Conservation (phyloP, 2,888 invertebrate species). For the Monochamus alternatus region DNA sequence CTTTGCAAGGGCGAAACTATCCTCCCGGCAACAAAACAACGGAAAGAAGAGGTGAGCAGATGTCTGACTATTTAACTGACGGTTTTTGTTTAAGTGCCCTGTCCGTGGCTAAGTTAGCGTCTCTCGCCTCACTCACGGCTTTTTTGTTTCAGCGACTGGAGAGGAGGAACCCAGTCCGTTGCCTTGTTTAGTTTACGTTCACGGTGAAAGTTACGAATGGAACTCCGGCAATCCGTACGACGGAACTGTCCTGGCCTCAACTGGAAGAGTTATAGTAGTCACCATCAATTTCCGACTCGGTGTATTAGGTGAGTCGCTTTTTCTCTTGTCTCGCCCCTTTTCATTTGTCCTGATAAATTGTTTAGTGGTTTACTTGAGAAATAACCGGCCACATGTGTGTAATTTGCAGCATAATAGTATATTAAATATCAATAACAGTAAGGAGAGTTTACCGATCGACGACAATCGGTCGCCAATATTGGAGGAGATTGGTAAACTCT, state of each 20-base stretch:
- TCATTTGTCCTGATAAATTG: conserved; percentile 31
- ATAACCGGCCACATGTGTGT: not conserved
- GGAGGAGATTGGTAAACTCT: too few species aligned
- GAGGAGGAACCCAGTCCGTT: conserved; percentile 74
- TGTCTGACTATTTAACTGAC: not conserved
- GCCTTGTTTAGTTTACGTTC: conserved; percentile 91
- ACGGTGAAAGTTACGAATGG: conserved; percentile 97
- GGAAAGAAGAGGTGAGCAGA: not conserved
- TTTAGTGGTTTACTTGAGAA: conserved; percentile 30
- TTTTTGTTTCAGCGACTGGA: conserved; percentile 71
- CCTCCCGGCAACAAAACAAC: too few species aligned
- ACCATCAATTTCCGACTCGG: conserved; percentile 94
- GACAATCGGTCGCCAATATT: too few species aligned
- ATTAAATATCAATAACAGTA: too few species aligned
- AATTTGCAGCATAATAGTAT: not conserved
- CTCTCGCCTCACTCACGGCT: conserved; percentile 9
- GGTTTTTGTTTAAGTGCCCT: not conserved
- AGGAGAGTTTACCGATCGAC: too few species aligned
- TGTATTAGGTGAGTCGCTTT: conserved; percentile 81
- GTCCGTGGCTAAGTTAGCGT: not conserved
- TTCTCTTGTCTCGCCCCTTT: conserved; percentile 26
- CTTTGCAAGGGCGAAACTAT: too few species aligned
- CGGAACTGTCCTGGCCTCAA: conserved; percentile 94
- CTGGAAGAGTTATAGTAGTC: conserved; percentile 90
- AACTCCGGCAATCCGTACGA: conserved; percentile 98